phyloP scores from a whole-genome alignment of 2,113 vertebrate species.

The Limanda limanda region DNA sequence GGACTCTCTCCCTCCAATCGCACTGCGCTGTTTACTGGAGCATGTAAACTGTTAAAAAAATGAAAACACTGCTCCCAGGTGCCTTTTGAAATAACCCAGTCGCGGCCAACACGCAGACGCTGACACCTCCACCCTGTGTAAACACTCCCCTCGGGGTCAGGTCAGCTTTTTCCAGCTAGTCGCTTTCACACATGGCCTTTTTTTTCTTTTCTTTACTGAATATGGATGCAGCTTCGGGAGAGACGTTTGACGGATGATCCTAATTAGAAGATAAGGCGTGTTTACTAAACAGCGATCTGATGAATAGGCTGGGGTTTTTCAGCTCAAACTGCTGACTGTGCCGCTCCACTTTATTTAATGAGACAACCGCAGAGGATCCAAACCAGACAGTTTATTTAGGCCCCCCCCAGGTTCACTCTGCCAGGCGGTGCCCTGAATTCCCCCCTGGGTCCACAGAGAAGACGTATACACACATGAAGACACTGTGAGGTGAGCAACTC shows the following conservation, averaged over 20 bases:
- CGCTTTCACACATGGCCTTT: background rate
- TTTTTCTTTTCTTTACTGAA: background rate
- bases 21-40: conserved; percentile 28
- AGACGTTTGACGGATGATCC: conserved; percentile 36
- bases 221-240: background rate
- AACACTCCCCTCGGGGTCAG: conserved; percentile 44
- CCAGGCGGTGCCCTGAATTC: conserved; percentile 3
- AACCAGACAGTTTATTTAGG: conserved; percentile 45
- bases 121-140: conserved; percentile 9
- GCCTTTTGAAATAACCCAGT: conserved; percentile 31
- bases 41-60: conserved; percentile 33
- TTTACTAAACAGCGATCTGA: conserved; percentile 44
- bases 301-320: conserved; percentile 12
- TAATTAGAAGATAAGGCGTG: conserved; percentile 40
- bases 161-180: conserved; percentile 38
- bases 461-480: background rate
- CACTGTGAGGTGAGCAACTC: background rate
- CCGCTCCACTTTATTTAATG: conserved; percentile 44
- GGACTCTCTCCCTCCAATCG: background rate
- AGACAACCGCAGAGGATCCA: conserved; percentile 37
- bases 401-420: conserved; percentile 7
- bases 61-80: conserved; percentile 48
- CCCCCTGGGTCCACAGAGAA: conserved; percentile 6
- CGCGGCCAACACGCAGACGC: conserved; percentile 1
- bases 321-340: conserved; percentile 30